Base-by-base conservation (phyloP, 2,113 vertebrate species). In the Brachionichthys hirsutus region DNA sequence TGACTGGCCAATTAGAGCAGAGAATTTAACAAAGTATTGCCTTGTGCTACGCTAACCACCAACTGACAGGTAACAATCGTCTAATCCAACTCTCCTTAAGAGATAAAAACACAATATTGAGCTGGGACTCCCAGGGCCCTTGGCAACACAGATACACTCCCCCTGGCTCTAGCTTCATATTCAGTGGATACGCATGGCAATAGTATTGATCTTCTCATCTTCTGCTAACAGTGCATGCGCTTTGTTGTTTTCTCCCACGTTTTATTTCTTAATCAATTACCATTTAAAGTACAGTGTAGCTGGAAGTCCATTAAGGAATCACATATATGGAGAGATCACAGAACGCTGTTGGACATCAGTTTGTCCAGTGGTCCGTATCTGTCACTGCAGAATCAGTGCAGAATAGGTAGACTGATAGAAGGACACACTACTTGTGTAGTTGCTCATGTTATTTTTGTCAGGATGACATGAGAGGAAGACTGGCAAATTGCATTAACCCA, bases 401-500 rank as follows among this genome's bases (percentile, higher is more conserved):
- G 49, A 35, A 38, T 24, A 18, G 12, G 34, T 47, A 17, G 40
- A 54, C 50, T 51, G 47, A 59, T 17, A 44, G 41, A 78, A 68
- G 38, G 62, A 43, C 51, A 60, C 45, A 44, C 48, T 43, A 20
- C 41, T 38, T 40, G 55, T 47, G 65, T 66, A 51, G 58, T 50
- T 3, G 9, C 52, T 42, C 0, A 38, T 67, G 65, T 68, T 63
- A 48, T 66, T 66, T 56, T 52, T 42, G 63, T 70, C 62, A 64
- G 30, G 12, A 40, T 46, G 52, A 61, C 59, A 17, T 59, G 15
- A 56, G 40, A n/a, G 52, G 34, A 45, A 72, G 57, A 38, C 58
- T 71, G 43, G 45, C 57, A 53, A 54, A 65, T 74, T 71, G 69
- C 52, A 76, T 77, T 76, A 61, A 54, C 48, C 62, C 74, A 57